These are phyloP conservation scores for Gambusia yucatana DNA, from an alignment of 2,797 vertebrate genomes.

Conservation along the genomic window DNA sequence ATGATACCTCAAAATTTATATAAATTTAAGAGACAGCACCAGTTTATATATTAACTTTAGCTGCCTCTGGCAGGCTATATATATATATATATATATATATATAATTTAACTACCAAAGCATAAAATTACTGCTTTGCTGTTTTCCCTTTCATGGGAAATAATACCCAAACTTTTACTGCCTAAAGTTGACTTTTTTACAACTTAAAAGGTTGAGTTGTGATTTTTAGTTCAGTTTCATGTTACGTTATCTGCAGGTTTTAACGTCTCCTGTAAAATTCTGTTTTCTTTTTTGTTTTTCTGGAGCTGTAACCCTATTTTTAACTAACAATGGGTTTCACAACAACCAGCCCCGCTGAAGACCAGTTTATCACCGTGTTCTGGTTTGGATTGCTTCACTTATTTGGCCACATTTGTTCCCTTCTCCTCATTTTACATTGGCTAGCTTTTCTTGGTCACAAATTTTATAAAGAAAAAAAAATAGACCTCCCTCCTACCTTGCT, in stretches of 20 bases:
- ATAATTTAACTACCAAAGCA: not conserved
- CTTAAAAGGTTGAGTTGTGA: not conserved
- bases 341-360: not conserved
- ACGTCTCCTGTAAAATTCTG: not conserved
- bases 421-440: constrained; percentile 26
- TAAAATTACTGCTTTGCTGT: not conserved
- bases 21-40: not conserved
- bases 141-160: not conserved
- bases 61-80: not conserved
- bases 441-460: constrained; percentile 38
- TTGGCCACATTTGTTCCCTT: constrained; percentile 17
- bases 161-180: not conserved
- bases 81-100: too few species aligned
- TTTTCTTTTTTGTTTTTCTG: not conserved
- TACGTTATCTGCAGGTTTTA: not conserved
- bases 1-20: not conserved
- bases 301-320: not conserved
- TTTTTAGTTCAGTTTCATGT: not conserved
- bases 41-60: not conserved
- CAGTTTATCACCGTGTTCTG: constrained; percentile 4
- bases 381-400: constrained; percentile 28
- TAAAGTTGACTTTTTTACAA: not conserved
- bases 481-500: constrained; percentile 28
- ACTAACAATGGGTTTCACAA: constrained; percentile 5
- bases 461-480: constrained; percentile 48